Base-by-base conservation (phyloP, 2,113 vertebrate species). In the Nettapus auritus region DNA sequence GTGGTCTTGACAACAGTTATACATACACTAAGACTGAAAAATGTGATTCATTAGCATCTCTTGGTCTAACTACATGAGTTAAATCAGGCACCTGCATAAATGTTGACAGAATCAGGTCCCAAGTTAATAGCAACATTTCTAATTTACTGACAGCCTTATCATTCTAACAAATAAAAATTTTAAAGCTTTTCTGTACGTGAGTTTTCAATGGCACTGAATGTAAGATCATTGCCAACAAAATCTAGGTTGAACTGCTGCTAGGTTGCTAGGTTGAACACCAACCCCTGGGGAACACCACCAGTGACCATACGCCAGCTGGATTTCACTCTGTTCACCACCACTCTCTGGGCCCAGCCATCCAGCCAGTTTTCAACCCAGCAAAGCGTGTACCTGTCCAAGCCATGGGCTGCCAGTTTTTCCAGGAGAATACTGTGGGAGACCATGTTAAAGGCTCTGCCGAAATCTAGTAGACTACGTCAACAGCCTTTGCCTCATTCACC, bases 61-160 rank as follows among this genome's bases (percentile, higher is more conserved):
- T 48, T 31, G 62, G 53, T 46, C 69, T 87, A 91, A 85, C 34
- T 71, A 46, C 44, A 66, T n/a, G 52, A 74, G 95, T 96, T 88
- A 90, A 48, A 81, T 91, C 92, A 94, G 81, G 57, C 69, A 81
- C 77, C 84, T 81, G 86, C 73, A 83, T 67, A 93, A 93, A 94
- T 70, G 60, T 83, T 93, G 86, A 70, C 63, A 81, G 73, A 94
- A 74, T 88, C 59, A 77, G 82, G 55, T 82, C 86, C 71, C 86
- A 78, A 63, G 79, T 74, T 88, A 92, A 91, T 63, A 77, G 44
- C 40, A 88, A 83, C n/a, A 42, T 29, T 92, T 88, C 50, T 77
- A 86, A 86, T 80, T 74, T 84, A 88, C 44, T 76, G 79, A 69
- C 33, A 74, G 38, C 53, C 38, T 77, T 29, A 46, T 81, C 69